phyloP scores from a whole-genome alignment of 2,113 vertebrate species.

The Pseudorasbora parva region DNA sequence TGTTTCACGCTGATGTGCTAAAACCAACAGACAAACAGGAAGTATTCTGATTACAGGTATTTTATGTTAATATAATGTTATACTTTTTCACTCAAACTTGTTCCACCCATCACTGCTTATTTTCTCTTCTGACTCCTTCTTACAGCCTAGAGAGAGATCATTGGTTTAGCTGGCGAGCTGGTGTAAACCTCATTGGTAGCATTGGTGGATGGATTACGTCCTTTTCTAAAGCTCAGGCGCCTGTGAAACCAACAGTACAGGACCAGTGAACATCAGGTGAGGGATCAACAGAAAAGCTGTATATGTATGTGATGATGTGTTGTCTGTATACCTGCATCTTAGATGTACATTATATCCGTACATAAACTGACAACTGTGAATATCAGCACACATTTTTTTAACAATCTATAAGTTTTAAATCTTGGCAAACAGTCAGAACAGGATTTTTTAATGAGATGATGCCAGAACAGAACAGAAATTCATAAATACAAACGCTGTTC shows the following conservation, averaged over 20 bases:
- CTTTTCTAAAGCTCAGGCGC: background rate
- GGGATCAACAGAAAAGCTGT: too few relatives aligned
- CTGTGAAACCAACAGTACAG: background rate
- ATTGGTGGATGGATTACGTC: background rate
- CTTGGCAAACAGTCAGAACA: background rate
- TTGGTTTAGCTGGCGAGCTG: constrained; percentile 4
- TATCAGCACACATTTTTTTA: background rate
- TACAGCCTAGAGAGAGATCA: background rate
- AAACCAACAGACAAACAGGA: background rate
- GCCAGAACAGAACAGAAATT: background rate
- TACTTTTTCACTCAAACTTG: background rate
- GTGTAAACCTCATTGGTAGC: background rate
- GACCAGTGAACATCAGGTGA: background rate
- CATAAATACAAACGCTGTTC: too few relatives aligned
- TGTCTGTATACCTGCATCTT: background rate
- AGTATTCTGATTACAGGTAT: too few relatives aligned
- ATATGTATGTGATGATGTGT: background rate
- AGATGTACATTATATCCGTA: background rate
- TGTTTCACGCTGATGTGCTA: too few relatives aligned
- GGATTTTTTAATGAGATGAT: background rate
- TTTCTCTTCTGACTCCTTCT: background rate
- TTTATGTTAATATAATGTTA: too few relatives aligned
- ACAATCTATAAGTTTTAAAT: background rate
- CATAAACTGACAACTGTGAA: background rate
- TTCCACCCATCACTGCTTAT: background rate